These are phyloP conservation scores for Hydraecia micacea DNA, from an alignment of 2,888 invertebrate genomes.

Conservation along the genomic window DNA sequence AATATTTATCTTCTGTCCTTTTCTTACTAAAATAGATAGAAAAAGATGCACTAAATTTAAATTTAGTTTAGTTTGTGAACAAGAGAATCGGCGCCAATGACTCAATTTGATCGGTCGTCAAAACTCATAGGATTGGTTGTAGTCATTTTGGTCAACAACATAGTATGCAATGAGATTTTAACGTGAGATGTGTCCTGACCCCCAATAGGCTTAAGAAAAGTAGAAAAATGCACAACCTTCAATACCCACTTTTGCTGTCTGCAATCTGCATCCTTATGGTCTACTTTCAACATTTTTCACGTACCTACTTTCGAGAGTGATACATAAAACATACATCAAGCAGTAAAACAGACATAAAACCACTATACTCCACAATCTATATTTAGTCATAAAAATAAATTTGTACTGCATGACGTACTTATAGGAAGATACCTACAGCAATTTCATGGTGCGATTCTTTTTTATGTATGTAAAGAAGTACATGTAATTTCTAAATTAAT, in stretches of 20 bases:
- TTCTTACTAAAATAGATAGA: no score
- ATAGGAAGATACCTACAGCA: neutral
- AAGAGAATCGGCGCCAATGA: neutral
- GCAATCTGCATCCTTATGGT: no score
- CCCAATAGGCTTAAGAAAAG: neutral
- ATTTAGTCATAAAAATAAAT: slow-evolving; percentile 56
- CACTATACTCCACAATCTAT: slow-evolving; percentile 47
- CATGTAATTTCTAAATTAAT: slow-evolving; percentile 11
- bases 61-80: no score
- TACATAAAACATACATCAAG: slow-evolving; percentile 53
- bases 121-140: neutral
- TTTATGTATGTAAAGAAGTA: neutral
- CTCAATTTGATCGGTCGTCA: neutral
- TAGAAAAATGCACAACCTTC: neutral
- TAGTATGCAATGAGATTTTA: neutral
- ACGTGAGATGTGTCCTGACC: neutral
- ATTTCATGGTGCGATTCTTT: slow-evolving; percentile 35
- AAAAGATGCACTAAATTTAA: no score
- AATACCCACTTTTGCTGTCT: neutral
- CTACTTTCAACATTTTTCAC: slow-evolving; percentile 7
- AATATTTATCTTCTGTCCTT: no score
- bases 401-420: slow-evolving; percentile 28
- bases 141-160: neutral
- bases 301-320: slow-evolving; percentile 12
- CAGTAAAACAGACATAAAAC: slow-evolving; percentile 54